Base-by-base conservation (phyloP, 2,113 vertebrate species). In the Macquaria australasica region DNA sequence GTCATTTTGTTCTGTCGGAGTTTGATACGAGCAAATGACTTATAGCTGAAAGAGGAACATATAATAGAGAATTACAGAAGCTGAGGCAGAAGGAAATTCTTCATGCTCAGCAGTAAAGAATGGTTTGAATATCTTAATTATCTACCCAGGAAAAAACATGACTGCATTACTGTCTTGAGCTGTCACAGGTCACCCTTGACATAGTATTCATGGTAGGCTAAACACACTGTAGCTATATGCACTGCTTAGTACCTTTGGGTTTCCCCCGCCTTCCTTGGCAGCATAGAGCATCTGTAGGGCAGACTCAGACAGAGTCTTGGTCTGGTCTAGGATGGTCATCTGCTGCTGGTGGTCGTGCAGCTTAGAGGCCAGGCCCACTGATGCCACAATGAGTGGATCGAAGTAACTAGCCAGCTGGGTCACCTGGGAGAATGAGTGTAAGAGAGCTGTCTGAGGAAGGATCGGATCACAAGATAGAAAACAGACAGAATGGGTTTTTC, bases 261-360 rank as follows among this genome's bases (percentile, higher is more conserved):
- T 99, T 59, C 98, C 98, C 2, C 98, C 98, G 0, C 98, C 98
- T 93, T 99, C 98, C 88, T 99, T 99, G 86, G 98, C 98, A 3
- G 98, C 98, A 0, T 99, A 99, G 6, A 99, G 91, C 97, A 99
- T 99, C 95, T 99, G 98, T 39, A 99, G 91, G 25, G 98, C 97
- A 15, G 98, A 99, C 80, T 99, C 98, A 0, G 98, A 97, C 2
- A 99, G 95, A 0, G 98, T 99, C 93, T 99, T 99, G 82, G 97
- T 99, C 95, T 99, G 98, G 94, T 99, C 98, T 89, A 99, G 70
- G 74, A 99, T 96, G 0, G 96, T 99, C 97, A 99, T 99, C 92
- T 99, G 98, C 62, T 99, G 98, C 93, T 99, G 98, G 91, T 99
- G 98, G 87, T 98, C 97, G 0, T 97, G 92, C 55, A 98, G 94